These are phyloP conservation scores for Neosilurus hyrtlii DNA, from an alignment of 2,797 vertebrate genomes.

Conservation along the genomic window DNA sequence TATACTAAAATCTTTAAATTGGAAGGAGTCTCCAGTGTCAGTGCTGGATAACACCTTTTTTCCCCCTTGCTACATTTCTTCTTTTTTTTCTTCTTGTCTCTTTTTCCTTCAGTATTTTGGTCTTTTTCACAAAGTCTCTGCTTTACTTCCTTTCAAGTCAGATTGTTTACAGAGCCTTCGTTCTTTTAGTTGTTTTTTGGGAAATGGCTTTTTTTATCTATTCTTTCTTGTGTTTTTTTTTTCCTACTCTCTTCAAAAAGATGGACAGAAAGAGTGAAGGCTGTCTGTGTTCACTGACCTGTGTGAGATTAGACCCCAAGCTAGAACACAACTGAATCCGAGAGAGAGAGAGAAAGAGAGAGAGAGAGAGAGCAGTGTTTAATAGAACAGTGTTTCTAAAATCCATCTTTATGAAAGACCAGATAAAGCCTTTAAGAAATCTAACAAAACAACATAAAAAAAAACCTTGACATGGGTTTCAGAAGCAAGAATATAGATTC, in stretches of 20 bases:
- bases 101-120: neutral
- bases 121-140: neutral
- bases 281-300: constrained; percentile 48
- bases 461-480: neutral
- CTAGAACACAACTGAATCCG: neutral
- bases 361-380: neutral
- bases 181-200: neutral
- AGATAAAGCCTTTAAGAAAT: neutral
- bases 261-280: constrained; percentile 11
- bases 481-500: neutral
- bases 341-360: neutral
- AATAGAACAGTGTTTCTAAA: neutral
- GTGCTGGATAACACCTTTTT: neutral
- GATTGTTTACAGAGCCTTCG: neutral
- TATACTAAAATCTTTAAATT: no score
- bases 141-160: no score
- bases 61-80: neutral
- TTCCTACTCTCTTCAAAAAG: constrained; percentile 33
- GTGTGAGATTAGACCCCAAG: constrained; percentile 42
- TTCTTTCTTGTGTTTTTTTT: neutral
- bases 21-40: neutral
- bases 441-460: no score
- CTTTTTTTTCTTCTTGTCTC: neutral
- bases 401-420: neutral
- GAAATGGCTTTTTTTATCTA: neutral